Evolutionary conservation across 2,113 vertebrate genomes (phyloP).

Genomic region (Chrysemys picta): DNA sequence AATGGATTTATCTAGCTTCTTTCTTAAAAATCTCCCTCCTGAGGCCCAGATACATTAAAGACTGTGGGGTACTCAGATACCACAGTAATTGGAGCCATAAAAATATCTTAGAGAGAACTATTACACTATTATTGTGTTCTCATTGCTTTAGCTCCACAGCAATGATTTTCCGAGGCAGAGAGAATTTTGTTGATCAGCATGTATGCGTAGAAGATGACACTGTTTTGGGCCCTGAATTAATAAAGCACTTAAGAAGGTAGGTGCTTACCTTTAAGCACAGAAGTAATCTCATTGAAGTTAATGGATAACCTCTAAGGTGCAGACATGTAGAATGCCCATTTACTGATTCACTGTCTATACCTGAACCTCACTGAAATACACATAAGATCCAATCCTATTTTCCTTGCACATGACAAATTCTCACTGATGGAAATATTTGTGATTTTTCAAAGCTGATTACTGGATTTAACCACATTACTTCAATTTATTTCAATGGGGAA

Average conservation of each 20-base stretch:
- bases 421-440: background rate
- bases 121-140: background rate
- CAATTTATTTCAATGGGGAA: background rate
- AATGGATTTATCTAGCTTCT: background rate
- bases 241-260: background rate
- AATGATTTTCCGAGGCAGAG: background rate
- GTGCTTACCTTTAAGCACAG: background rate
- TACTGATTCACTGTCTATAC: background rate
- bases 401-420: accelerated
- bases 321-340: background rate
- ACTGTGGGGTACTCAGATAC: background rate
- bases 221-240: background rate
- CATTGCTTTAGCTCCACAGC: background rate
- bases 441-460: background rate
- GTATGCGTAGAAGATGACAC: background rate
- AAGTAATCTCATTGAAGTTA: background rate
- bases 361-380: background rate
- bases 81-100: background rate
- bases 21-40: background rate
- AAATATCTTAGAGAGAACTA: background rate
- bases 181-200: background rate
- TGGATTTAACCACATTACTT: background rate
- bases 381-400: background rate
- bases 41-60: background rate
- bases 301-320: background rate